These are phyloP conservation scores for Cephonodes hylas DNA, from an alignment of 2,888 invertebrate species.

Conservation along the genomic window DNA sequence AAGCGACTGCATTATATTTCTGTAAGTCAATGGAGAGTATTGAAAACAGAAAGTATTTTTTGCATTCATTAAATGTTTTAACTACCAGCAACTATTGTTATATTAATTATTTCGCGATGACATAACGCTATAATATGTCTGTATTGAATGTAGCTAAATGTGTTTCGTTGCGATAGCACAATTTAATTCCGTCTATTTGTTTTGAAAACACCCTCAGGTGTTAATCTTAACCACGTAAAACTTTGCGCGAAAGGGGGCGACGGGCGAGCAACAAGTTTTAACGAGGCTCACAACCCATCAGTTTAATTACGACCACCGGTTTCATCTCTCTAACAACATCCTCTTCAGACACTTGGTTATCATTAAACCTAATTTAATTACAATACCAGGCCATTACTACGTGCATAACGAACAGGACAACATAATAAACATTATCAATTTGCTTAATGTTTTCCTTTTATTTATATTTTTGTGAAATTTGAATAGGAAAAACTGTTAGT, in stretches of 20 bases:
- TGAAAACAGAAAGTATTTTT: no score
- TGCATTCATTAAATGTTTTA: no score
- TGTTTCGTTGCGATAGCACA: neutral
- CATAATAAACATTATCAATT: no score
- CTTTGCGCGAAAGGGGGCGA: slow-evolving; percentile 15
- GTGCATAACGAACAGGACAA: neutral
- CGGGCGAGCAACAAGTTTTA: slow-evolving; percentile 28
- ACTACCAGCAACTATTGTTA: no score
- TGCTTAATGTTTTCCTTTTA: no score
- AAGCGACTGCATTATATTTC: no score
- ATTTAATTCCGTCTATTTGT: neutral
- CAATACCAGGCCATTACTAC: neutral
- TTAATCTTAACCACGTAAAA: slow-evolving; percentile 14
- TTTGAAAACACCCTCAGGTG: slow-evolving; percentile 17
- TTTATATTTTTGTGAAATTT: no score
- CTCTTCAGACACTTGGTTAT: neutral
- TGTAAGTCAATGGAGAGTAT: no score
- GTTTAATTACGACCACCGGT: slow-evolving; percentile 27
- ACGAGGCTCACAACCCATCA: slow-evolving; percentile 34
- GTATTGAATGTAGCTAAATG: neutral
- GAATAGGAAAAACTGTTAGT: no score
- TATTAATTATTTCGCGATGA: neutral
- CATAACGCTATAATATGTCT: neutral
- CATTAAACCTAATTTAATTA: neutral
- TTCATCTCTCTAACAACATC: neutral